Evolutionary conservation across 2,888 invertebrate genomes (phyloP), one percentile per base, ranked within the genome.

Genomic region (Noctua comes): DNA sequence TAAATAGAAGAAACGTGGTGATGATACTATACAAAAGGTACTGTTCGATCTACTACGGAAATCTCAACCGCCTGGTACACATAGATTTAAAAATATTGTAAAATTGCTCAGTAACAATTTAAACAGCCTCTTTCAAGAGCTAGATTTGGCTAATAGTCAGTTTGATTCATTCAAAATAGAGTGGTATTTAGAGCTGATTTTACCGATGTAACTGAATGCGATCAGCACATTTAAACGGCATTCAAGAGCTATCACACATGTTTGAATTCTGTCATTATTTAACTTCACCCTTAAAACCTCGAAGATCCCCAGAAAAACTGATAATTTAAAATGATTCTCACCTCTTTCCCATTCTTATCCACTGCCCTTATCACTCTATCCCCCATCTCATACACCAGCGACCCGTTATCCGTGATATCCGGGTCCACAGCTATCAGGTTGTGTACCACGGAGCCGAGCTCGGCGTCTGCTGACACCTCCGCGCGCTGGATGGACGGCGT

Each of bases 261-360:
- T 36, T 36, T 36, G 5, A 13, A 18, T 59, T 59, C 27, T 27
- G 59, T 2, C 27, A 7, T 27, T 59, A 7, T 1, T 27, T 0
- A 7, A 59, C 7, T 59, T 16, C 31, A 62, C 18, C 31, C 16
- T 18, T 59, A 27, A 27, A 27, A 27, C 59, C 16, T 27, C 6
- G 8, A n/a, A 57, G 5, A 13, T 57, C 13, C n/a, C 5, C 7
- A 27, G 27, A 27, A 59, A 27, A 59, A 31, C 13, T 57, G 31
- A 31, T 31, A 31, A 31, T 31, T 3, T 1, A n/a, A 31, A 62
- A 18, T 18, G 1, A 31, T 31, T 40, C 51, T 86, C 66, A 98
- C 98, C 94, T 98, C 98, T 87, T 98, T 98, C 18, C 99, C 98
- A 92, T 99, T 98, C 88, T 98, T 98, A 90, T 99, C 98, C 6